phyloP scores from a whole-genome alignment of 2,797 vertebrate species.

The Thunnus albacares region DNA sequence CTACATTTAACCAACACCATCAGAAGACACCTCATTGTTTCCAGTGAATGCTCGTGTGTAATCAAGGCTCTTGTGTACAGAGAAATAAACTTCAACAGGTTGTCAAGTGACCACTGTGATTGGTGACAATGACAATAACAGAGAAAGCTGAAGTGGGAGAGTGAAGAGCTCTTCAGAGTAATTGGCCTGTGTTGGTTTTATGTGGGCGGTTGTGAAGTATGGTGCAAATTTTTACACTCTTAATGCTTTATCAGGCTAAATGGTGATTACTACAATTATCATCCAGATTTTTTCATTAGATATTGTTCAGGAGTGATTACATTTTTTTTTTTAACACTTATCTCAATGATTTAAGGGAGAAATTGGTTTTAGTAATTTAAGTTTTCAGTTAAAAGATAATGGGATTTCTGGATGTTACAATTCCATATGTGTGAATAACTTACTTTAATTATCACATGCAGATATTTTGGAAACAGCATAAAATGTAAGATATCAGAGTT shows the following conservation, averaged over 20 bases:
- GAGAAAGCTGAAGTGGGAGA: conserved; percentile 64
- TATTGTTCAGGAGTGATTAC: background rate
- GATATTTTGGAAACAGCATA: background rate
- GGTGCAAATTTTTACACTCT: conserved; percentile 12
- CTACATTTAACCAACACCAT: conserved; percentile 14
- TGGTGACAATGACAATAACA: conserved; percentile 59
- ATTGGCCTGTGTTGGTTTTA: conserved; percentile 55
- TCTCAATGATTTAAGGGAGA: background rate
- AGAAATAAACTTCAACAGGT: conserved; percentile 50
- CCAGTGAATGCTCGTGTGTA: conserved; percentile 27
- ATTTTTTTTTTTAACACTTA: background rate
- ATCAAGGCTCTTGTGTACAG: conserved; percentile 45
- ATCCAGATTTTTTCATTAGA: conserved; percentile 6
- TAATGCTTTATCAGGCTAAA: conserved; percentile 20
- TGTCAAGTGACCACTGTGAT: conserved; percentile 58
- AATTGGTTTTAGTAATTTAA: background rate
- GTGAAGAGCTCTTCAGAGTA: conserved; percentile 66
- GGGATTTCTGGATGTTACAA: too few relatives aligned
- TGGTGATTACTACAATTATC: background rate
- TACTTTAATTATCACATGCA: background rate
- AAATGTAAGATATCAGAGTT: background rate
- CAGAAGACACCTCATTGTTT: conserved; percentile 52
- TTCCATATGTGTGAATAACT: background rate
- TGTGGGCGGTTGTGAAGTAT: conserved; percentile 64
- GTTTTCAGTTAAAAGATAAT: background rate